A percentile compares a stretch with the other conserved stretches of the same genome.
These are phyloP conservation scores for Agrypnia vestita DNA, from an alignment of 1,140 invertebrate genomes.

Conservation along the genomic window DNA sequence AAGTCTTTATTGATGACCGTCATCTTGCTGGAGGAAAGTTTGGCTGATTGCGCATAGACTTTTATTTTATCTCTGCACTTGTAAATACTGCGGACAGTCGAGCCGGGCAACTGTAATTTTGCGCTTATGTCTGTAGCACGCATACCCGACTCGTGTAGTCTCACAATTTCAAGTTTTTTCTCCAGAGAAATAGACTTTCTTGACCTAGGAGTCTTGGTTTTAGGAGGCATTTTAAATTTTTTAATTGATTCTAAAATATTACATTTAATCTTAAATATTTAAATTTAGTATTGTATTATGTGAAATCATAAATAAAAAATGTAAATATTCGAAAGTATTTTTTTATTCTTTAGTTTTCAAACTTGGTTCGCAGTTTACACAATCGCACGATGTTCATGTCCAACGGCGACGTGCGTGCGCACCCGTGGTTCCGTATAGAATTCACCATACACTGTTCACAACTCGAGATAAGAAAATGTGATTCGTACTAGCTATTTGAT, in stretches of 20 bases:
- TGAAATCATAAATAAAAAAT: too few species aligned
- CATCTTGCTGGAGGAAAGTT: not conserved
- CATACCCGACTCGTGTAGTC: constrained; percentile 4
- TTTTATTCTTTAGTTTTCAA: too few species aligned
- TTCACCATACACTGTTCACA: too few species aligned
- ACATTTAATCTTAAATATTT: too few species aligned
- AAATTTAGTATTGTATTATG: too few species aligned
- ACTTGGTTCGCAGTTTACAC: too few species aligned
- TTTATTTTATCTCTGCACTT: constrained; percentile 1
- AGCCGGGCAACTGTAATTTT: not conserved
- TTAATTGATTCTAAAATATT: too few species aligned
- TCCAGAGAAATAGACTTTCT: constrained; percentile 14
- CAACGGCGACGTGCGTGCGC: too few species aligned
- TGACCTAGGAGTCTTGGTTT: not conserved
- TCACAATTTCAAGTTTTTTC: constrained; percentile 12
- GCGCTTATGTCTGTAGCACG: not conserved
- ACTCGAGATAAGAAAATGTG: too few species aligned
- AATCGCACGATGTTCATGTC: too few species aligned
- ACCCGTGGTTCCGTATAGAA: too few species aligned
- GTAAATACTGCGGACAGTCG: constrained; percentile 3
- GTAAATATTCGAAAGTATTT: too few species aligned
- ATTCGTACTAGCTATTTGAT: not conserved
- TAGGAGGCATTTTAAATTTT: not conserved
- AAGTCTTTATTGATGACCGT: not conserved
- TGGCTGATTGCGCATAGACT: not conserved